Evolutionary conservation across 2,797 vertebrate genomes (phyloP), one percentile per base, ranked within the genome.

Genomic region (Xenopus petersii): DNA sequence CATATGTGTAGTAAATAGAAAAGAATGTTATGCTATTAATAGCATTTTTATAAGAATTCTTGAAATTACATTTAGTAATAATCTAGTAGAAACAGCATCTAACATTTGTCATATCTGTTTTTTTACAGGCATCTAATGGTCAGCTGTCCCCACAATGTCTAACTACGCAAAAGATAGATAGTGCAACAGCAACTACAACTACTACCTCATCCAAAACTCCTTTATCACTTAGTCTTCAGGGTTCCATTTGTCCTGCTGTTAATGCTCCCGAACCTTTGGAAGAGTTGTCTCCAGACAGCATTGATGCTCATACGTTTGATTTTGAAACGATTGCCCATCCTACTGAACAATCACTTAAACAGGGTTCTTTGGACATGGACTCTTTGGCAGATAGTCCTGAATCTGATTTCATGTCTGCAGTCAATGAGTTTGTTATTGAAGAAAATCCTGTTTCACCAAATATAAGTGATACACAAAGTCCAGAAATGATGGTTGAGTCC

Each of bases 401-500:
- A 82, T 98, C 95, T 3, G 98, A 99, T 87, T 99, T 99, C 78
- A 96, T 99, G 95, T 99, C 98, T 69, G 98, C 98, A 2, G 97
- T 99, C 71, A 99, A 98, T 73, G 98, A 99, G 82, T 98, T 99
- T 89, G 96, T 99, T 74, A 99, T 99, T 75, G 98, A 99, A 83
- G 96, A 93, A 86, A 94, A 95, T 80, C 81, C 93, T 46, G 86
- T 83, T 1, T 99, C 96, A 70, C 95, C 96, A 10, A 98, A 95
- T 77, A 93, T 98, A 87, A 99, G 97, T 86, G 97, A 99, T 83
- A 96, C 97, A 4, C 96, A 93, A 15, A 99, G 98, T 82, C 98
- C 98, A 0, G 98, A 99, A 85, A 99, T 99, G 97, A 98, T 99
- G 98, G 97, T 97, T 74, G 97, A 99, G 83, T 99, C 98, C 5